Evolutionary conservation across 2,113 vertebrate species (phyloP).

Genomic region (Clarias magur): DNA sequence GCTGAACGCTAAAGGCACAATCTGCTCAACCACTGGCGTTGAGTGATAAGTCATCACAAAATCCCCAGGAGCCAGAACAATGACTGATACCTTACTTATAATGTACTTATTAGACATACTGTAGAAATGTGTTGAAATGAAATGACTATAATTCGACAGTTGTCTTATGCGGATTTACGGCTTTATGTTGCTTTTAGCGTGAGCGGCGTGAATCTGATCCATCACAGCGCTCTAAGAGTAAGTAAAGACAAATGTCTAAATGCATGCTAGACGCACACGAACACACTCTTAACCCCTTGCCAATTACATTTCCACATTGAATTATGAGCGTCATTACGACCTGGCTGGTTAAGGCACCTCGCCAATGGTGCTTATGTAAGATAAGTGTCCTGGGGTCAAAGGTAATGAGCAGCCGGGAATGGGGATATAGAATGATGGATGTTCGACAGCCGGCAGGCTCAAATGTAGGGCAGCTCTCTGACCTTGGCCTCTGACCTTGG

Average conservation of each 20-base stretch:
- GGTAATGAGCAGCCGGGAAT: conserved; percentile 49
- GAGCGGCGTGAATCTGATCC: conserved; percentile 16
- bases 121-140: neutral
- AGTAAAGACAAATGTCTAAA: conserved; percentile 32
- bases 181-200: neutral
- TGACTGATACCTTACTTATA: neutral
- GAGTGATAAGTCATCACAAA: neutral
- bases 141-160: neutral
- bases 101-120: neutral
- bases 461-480: conserved; percentile 63
- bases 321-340: conserved; percentile 49
- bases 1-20: conserved; percentile 5
- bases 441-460: conserved; percentile 63
- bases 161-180: neutral
- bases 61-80: conserved; percentile 3
- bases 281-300: conserved; percentile 28
- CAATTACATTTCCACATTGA: conserved; percentile 44
- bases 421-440: conserved; percentile 59
- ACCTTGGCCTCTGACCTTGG: conserved; percentile 57
- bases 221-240: conserved; percentile 25
- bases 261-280: neutral
- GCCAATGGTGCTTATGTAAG: conserved; percentile 49
- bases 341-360: conserved; percentile 45
- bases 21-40: conserved; percentile 8
- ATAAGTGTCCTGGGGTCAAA: conserved; percentile 56